phyloP scores from a whole-genome alignment of 2,113 vertebrate species.

The Haliaeetus leucogaster region DNA sequence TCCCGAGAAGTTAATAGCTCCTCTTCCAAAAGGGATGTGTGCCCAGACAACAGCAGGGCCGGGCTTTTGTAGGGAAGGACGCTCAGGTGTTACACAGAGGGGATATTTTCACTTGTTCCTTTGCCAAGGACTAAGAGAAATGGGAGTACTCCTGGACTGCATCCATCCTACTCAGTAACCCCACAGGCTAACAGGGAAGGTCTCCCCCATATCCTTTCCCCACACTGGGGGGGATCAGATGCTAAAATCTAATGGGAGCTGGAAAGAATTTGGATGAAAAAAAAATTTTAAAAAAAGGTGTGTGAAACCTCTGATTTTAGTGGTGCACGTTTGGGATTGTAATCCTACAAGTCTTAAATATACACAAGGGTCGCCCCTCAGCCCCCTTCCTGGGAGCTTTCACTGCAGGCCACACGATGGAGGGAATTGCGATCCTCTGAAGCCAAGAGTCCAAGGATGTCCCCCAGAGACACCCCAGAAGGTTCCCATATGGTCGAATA shows the following conservation, averaged over 20 bases:
- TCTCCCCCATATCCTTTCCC: neutral
- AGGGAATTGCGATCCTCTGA: neutral
- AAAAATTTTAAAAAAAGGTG: too few relatives aligned
- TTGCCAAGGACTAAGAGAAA: neutral
- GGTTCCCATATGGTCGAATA: neutral
- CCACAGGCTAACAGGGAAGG: neutral
- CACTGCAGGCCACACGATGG: neutral
- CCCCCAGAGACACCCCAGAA: neutral
- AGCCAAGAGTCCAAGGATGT: neutral
- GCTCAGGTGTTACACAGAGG: slow-evolving; percentile 34
- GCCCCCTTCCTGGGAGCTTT: neutral
- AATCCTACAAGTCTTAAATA: neutral
- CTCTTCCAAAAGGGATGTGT: neutral
- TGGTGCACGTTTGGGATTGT: neutral
- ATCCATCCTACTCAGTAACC: neutral
- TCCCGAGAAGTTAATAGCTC: neutral
- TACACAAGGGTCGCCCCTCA: fast-evolving
- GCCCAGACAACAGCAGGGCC: slow-evolving; percentile 46
- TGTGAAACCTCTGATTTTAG: neutral
- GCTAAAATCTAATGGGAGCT: neutral
- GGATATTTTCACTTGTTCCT: neutral
- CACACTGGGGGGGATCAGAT: neutral
- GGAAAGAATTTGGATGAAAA: neutral
- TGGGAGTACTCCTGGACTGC: neutral
- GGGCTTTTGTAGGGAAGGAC: neutral